Conservation (phyloP, 2,113 vertebrate genomes). For the Mesembrinibis cayennensis region DNA sequence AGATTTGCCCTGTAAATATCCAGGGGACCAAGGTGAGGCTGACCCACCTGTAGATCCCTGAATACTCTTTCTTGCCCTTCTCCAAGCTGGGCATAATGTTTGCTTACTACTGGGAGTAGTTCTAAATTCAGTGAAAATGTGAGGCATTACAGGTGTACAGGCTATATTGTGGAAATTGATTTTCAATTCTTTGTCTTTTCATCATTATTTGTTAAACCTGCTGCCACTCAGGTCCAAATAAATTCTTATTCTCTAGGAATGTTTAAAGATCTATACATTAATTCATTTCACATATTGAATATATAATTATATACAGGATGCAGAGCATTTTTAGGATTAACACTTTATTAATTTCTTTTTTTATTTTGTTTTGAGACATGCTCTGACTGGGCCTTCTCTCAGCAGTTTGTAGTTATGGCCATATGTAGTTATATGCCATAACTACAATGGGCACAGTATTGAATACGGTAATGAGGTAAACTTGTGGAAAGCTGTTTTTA, state of each 20-base stretch:
- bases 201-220: not conserved
- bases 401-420: not conserved
- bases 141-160: not conserved
- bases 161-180: not conserved
- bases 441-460: not conserved
- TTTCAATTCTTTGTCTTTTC: not conserved
- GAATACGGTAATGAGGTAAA: not conserved
- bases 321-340: not conserved
- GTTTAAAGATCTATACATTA: not conserved
- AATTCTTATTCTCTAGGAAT: not conserved
- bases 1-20: not conserved
- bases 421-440: too few species aligned
- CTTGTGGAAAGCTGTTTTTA: not conserved
- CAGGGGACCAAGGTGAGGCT: not conserved
- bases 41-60: not conserved
- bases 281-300: not conserved
- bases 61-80: not conserved
- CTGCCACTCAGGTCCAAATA: not conserved
- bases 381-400: not conserved
- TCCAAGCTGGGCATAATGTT: not conserved
- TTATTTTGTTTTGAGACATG: not conserved
- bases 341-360: too few species aligned
- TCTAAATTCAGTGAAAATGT: not conserved
- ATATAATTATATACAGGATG: not conserved
- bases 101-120: not conserved